These are phyloP conservation scores for Muschampia plurimacula DNA, from an alignment of 2,888 invertebrate species.

Conservation along the genomic window DNA sequence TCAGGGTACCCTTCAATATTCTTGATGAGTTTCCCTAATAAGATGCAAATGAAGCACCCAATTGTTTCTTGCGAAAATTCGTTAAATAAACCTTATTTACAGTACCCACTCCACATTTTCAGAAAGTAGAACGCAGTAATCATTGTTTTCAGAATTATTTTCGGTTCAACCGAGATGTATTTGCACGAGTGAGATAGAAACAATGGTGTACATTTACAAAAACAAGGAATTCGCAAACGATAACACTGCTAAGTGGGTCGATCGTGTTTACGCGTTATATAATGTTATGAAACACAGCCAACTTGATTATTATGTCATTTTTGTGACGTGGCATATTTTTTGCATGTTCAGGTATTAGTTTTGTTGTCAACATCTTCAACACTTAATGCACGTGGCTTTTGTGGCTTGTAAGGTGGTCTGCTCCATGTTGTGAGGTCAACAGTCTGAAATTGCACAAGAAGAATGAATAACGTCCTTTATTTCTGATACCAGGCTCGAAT, in stretches of 20 bases:
- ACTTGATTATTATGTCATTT: constrained; percentile 8
- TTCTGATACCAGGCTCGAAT: no score
- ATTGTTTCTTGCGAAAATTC: background rate
- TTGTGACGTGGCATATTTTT: background rate
- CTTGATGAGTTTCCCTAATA: background rate
- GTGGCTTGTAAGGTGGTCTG: no score
- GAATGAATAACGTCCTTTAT: no score
- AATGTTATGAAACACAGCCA: constrained; percentile 24
- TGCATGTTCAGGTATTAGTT: background rate
- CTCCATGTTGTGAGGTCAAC: no score
- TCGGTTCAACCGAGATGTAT: background rate
- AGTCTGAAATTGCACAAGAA: no score
- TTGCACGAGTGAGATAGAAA: background rate
- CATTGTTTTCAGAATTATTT: constrained; percentile 7
- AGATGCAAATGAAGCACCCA: background rate
- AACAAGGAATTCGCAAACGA: constrained; percentile 2
- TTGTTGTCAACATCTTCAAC: background rate
- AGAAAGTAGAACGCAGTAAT: constrained; percentile 1
- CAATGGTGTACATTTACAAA: constrained; percentile 5
- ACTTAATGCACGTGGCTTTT: background rate
- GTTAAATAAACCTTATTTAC: background rate
- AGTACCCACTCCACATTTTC: background rate
- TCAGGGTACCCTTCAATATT: background rate
- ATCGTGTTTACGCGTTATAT: constrained; percentile 27
- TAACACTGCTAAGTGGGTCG: constrained; percentile 19